These are phyloP conservation scores for Anticlea derivata DNA, from an alignment of 2,888 invertebrate species.

Conservation along the genomic window DNA sequence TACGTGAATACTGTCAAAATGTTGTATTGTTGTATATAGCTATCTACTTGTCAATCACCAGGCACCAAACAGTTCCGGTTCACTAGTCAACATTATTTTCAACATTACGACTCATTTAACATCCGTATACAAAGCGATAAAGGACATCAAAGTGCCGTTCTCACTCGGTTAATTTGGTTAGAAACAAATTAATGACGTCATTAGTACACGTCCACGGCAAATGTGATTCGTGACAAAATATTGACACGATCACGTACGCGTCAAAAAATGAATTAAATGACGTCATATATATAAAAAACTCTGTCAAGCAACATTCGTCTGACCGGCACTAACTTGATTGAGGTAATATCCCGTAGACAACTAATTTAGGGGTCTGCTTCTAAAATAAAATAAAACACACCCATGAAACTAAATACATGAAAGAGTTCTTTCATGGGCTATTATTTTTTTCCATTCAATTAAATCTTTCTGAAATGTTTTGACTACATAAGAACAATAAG, in stretches of 20 bases:
- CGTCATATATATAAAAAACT: constrained; percentile 59
- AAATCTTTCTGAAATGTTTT: too few relatives aligned
- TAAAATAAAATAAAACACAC: too few relatives aligned
- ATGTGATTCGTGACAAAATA: constrained; percentile 82
- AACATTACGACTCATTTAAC: constrained; percentile 47
- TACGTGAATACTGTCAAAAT: too few relatives aligned
- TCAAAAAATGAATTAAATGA: constrained; percentile 72
- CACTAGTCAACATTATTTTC: constrained; percentile 50
- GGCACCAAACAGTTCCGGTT: constrained; percentile 38
- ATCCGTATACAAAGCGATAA: constrained; percentile 47
- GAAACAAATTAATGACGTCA: constrained; percentile 75
- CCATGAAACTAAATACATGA: too few relatives aligned
- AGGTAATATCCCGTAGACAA: constrained; percentile 50
- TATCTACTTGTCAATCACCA: neutral
- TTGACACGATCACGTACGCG: constrained; percentile 67
- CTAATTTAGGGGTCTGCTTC: constrained; percentile 58
- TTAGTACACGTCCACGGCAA: constrained; percentile 73
- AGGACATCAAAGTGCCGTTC: constrained; percentile 68
- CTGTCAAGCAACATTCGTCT: constrained; percentile 73
- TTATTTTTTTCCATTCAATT: too few relatives aligned
- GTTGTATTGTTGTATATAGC: too few relatives aligned
- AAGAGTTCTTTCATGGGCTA: too few relatives aligned
- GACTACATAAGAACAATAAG: too few relatives aligned
- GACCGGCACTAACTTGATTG: constrained; percentile 75
- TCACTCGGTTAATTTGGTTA: constrained; percentile 72